These are phyloP conservation scores for Stomorhina lunata DNA, from an alignment of 2,888 invertebrate genomes.

Conservation along the genomic window DNA sequence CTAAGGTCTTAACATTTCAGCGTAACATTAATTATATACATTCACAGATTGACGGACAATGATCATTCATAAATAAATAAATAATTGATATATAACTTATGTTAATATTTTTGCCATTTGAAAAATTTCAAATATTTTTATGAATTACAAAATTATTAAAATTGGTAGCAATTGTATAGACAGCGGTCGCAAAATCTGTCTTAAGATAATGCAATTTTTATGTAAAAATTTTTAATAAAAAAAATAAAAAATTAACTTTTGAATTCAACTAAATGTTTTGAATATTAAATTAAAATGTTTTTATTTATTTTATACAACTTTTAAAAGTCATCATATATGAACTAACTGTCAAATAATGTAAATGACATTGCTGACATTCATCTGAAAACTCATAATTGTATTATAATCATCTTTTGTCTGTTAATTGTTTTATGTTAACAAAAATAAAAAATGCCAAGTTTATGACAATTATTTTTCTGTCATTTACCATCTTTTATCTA, in stretches of 20 bases:
- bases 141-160: no score
- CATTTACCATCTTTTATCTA: not conserved
- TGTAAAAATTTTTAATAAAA: no score
- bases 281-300: no score
- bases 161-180: no score
- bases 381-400: no score
- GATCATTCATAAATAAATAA: slow-evolving; percentile 5
- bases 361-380: not conserved
- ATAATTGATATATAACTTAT: not conserved
- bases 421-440: not conserved
- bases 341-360: not conserved
- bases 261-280: no score
- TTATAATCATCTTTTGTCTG: not conserved
- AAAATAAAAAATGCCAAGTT: not conserved
- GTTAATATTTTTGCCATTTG: slow-evolving; percentile 2
- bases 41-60: not conserved
- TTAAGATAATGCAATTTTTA: no score
- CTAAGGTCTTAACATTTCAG: slow-evolving; percentile 42
- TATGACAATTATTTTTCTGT: not conserved
- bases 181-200: no score
- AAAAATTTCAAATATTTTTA: no score
- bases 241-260: no score
- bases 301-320: no score
- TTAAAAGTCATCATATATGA: not conserved
- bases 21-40: slow-evolving; percentile 29